Evolutionary conservation across 2,113 vertebrate species (phyloP), one percentile per base, ranked within the genome.

Genomic region (Neopipo cinnamomea): DNA sequence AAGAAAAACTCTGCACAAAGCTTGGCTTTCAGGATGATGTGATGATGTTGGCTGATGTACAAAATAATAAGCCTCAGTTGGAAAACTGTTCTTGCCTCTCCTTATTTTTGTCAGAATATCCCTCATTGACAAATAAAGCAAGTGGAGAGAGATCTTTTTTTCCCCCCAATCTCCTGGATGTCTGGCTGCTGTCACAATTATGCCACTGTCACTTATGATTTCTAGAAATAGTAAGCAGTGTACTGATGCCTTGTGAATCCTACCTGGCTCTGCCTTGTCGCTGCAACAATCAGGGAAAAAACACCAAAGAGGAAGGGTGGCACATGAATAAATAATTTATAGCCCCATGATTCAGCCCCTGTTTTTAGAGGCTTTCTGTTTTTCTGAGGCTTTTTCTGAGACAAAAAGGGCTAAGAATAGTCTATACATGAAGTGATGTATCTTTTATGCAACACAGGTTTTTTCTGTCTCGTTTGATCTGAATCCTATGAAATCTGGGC

Each of bases 301-400:
- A 89, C 75, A 73, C 50, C 58, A 65, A 77, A 92, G 31, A 56
- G 52, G 44, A 65, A 91, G 12, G 31, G 56, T 61, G 63, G 85
- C 92, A 93, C 76, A 80, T 81, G 85, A 88, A 95, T 95, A 96
- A 96, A 95, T 92, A 91, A 93, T 92, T 92, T 85, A 72, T 27
- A 59, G 42, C 65, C 35, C 56, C 8, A 2, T 93, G 90, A 96
- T 91, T 96, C 95, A 86, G 22, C 33, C 73, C 61, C 47, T 96
- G 75, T 92, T 96, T 96, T 96, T 84, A 89, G 88, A 67, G 37
- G 11, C 47, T 90, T 78, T 17, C 55, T 80, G 52, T 67, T 96
- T 95, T 96, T 41, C 56, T 74, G 52, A 86, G 68, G 8, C 56
- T 90, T 88, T 77, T 19, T 44, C 44, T 44, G 44, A 44, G 18